These are phyloP conservation scores for Cephalopachus bancanus DNA, from an alignment of 2,797 vertebrate genomes.

Conservation along the genomic window DNA sequence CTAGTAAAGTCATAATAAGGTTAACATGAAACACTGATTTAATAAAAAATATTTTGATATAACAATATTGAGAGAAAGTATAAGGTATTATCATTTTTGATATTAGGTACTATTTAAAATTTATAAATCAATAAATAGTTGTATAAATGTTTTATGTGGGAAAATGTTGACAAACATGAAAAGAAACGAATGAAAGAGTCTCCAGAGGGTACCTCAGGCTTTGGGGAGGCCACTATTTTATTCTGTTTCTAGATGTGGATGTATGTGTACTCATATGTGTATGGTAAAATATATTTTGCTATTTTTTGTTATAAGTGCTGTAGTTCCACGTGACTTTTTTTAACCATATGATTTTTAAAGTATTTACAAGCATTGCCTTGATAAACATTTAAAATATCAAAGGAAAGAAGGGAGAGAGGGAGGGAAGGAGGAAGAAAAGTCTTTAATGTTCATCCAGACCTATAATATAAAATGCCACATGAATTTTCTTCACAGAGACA, in stretches of 20 bases:
- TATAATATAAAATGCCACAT: background rate
- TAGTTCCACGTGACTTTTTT: background rate
- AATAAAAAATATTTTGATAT: background rate
- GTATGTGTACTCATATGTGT: background rate
- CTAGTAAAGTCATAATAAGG: background rate
- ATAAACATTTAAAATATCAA: slow-evolving; percentile 23
- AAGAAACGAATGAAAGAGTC: background rate
- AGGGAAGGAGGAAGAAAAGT: background rate
- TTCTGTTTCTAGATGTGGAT: background rate
- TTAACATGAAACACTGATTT: slow-evolving; percentile 37
- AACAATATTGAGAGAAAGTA: background rate
- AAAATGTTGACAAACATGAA: slow-evolving; percentile 22
- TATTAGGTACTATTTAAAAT: slow-evolving; percentile 5
- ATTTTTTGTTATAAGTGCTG: background rate
- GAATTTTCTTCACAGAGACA: slow-evolving; percentile 5
- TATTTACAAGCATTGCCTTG: background rate
- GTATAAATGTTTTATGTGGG: background rate
- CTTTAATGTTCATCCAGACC: background rate
- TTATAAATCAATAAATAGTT: background rate
- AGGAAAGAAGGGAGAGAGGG: background rate
- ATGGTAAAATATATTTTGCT: background rate
- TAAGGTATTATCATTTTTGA: background rate
- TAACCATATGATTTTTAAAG: background rate
- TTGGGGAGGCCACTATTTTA: background rate
- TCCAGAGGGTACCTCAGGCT: background rate